A percentile compares a stretch with the other conserved stretches of the same genome.
phyloP scores from a whole-genome alignment of 1,140 invertebrate genomes.

The Drosophila sp. region DNA sequence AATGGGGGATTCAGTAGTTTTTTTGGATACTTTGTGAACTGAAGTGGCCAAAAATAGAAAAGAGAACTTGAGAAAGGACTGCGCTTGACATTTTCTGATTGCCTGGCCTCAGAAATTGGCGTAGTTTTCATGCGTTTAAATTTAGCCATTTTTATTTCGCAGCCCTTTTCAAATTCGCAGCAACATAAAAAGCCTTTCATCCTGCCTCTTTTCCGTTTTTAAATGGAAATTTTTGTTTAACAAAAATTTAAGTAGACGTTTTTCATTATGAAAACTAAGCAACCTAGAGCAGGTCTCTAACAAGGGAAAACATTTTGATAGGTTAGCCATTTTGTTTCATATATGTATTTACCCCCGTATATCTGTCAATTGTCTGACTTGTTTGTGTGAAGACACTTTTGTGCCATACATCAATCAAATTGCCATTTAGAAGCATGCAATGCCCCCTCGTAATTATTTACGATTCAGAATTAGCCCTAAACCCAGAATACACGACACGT shows the following conservation, averaged over 20 bases:
- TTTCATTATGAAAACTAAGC: constrained; percentile 19
- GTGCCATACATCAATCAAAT: constrained; percentile 75
- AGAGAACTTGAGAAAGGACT: constrained; percentile 31
- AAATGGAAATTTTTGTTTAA: constrained; percentile 21
- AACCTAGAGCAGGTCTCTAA: background rate
- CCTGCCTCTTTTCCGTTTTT: background rate
- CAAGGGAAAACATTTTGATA: constrained; percentile 20
- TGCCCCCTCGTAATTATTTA: constrained; percentile 21
- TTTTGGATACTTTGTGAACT: constrained; percentile 66
- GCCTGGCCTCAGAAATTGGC: constrained; percentile 49
- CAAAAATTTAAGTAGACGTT: constrained; percentile 44
- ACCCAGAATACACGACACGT: constrained; percentile 43
- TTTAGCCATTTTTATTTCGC: constrained; percentile 11
- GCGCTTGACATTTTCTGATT: constrained; percentile 70
- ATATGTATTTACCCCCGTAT: background rate
- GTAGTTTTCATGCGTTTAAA: constrained; percentile 38
- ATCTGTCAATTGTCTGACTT: constrained; percentile 44
- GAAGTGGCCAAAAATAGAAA: constrained; percentile 54
- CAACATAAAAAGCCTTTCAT: constrained; percentile 48
- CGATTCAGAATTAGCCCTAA: constrained; percentile 8
- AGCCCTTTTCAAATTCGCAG: constrained; percentile 2
- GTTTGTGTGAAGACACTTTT: constrained; percentile 44
- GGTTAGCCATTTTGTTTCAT: background rate
- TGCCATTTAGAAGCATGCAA: constrained; percentile 66
- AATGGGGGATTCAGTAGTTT: constrained; percentile 59